Percentiles rank a stretch among this genome's conserved stretches.
Evolutionary conservation across 2,113 vertebrate species (phyloP).

Genomic region (Anoura caudifer): DNA sequence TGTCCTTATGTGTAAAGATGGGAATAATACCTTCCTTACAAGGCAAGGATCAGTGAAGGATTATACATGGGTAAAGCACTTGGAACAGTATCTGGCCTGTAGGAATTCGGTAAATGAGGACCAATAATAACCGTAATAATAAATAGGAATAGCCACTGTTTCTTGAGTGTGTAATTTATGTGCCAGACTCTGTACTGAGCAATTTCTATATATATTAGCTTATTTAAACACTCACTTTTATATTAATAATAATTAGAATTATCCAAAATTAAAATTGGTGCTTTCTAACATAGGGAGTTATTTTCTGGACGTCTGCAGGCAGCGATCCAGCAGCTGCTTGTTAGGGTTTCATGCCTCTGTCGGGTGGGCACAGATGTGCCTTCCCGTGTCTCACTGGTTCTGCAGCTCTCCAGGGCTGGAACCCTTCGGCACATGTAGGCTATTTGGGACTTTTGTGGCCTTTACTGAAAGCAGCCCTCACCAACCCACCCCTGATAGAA

Average conservation of each 20-base stretch:
- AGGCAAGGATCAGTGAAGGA: neutral
- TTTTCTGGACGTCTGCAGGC: neutral
- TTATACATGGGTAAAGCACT: neutral
- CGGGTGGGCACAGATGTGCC: neutral
- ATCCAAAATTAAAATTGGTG: neutral
- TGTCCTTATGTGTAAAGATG: constrained; percentile 9
- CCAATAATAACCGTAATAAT: neutral
- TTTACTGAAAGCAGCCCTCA: neutral
- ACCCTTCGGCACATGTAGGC: neutral
- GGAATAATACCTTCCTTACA: neutral
- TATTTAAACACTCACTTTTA: neutral
- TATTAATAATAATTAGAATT: neutral
- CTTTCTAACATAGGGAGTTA: neutral
- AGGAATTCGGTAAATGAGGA: neutral
- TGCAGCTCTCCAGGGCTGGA: neutral
- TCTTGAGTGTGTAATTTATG: neutral
- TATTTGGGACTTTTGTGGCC: neutral
- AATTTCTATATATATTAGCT: neutral
- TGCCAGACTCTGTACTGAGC: neutral
- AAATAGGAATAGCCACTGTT: neutral
- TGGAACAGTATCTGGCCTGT: neutral
- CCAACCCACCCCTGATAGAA: neutral
- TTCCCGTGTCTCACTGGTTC: neutral
- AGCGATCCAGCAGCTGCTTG: neutral
- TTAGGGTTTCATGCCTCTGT: neutral